Evolutionary conservation across 2,888 invertebrate genomes (phyloP).

Genomic region (Apocheima hispidaria): DNA sequence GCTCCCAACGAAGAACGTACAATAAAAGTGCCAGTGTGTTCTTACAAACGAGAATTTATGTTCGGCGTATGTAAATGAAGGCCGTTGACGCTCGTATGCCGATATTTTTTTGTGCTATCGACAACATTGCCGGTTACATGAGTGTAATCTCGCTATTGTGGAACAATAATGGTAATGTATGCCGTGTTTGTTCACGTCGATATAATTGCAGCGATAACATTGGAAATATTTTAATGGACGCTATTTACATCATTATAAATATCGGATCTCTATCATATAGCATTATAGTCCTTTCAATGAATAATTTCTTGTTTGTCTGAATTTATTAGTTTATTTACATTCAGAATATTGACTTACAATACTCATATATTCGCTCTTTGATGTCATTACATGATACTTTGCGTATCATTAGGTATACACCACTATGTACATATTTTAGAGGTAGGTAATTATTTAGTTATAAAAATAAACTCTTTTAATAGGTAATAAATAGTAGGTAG

Average conservation of each 20-base stretch:
- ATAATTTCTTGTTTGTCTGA: conserved; percentile 39
- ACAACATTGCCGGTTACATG: conserved; percentile 58
- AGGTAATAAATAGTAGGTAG: too few species aligned
- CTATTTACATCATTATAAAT: conserved; percentile 43
- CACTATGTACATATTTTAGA: conserved; percentile 1
- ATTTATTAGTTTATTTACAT: conserved; percentile 37
- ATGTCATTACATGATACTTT: conserved; percentile 17
- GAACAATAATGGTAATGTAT: conserved; percentile 61
- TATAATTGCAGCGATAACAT: conserved; percentile 40
- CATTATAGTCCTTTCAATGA: conserved; percentile 39
- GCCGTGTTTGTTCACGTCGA: conserved; percentile 40
- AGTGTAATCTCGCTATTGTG: conserved; percentile 54
- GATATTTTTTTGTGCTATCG: conserved; percentile 58
- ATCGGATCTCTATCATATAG: conserved; percentile 41
- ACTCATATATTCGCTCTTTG: conserved; percentile 30
- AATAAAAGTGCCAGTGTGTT: conserved; percentile 84
- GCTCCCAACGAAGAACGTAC: conserved; percentile 74
- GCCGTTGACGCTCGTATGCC: conserved; percentile 65
- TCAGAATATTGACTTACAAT: conserved; percentile 33
- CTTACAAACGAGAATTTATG: conserved; percentile 86
- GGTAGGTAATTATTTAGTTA: too few species aligned
- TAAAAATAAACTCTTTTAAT: background rate
- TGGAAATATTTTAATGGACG: conserved; percentile 44
- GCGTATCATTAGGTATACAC: conserved; percentile 15
- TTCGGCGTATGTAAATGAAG: conserved; percentile 80